Evolutionary conservation across 2,797 vertebrate genomes (phyloP), one percentile per base, ranked within the genome.

Genomic region (Oreortyx pictus): DNA sequence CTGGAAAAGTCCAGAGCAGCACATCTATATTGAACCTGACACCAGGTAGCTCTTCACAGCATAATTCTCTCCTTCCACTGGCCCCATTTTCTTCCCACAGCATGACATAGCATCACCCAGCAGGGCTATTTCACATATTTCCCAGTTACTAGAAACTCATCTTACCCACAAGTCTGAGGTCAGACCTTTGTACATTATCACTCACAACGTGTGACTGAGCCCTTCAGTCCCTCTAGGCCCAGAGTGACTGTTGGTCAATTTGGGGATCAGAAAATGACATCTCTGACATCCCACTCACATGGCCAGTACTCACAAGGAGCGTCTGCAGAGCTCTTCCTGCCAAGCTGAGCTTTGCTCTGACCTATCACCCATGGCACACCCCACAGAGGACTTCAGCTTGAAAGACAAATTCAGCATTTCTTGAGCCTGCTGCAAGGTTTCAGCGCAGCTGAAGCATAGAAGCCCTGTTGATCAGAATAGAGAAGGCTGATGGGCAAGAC

Each of bases 261-360:
- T 54, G 68, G 49, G 39, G 14, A 29, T 50, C 35, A 41, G 68
- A 52, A 60, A 35, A 13, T n/a, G 44, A 78, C 61, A 64, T 44
- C 43, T 19, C 29, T 23, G 11, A 16, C 44, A 54, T 27, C 33
- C 73, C 25, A 4, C 44, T 54, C 79, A 33, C 57, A 27, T 0
- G 0, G 31, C 44, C 9, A 3, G 35, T 31, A 37, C 33, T 43
- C 57, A 46, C 64, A 31, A 9, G 61, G 14, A 78, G 18, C 1
- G 0, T 7, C 23, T 66, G 33, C 29, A n/a, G 35, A 64, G 8
- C 27, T 16, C 49, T 12, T 7, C 59, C 14, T 2, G 1, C n/a
- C 24, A 6, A 44, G 24, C 23, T 31, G 61, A 73, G 57, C 67
- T 73, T 39, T n/a, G 16, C 31, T 64, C 43, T 11, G 16, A 19